phyloP scores from a whole-genome alignment of 1,140 invertebrate species.

The Ips typographus region DNA sequence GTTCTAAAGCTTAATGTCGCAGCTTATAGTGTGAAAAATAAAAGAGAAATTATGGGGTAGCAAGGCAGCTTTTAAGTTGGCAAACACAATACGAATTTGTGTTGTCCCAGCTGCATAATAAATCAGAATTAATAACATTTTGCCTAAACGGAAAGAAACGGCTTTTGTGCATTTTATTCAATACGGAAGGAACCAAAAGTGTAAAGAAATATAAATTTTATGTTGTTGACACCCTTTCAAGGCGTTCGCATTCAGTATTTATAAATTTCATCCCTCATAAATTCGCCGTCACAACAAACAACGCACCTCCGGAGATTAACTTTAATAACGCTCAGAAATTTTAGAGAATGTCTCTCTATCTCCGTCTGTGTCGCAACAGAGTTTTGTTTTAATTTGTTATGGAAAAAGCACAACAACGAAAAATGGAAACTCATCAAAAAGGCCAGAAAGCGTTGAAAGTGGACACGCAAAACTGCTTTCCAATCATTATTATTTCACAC shows the following conservation, averaged over 20 bases:
- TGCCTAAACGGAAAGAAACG: conserved; percentile 14
- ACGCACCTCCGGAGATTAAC: conserved; percentile 15
- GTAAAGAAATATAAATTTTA: conserved; percentile 20
- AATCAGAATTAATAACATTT: conserved; percentile 19
- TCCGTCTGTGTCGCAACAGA: no score
- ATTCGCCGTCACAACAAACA: conserved; percentile 13
- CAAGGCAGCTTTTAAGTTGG: not conserved
- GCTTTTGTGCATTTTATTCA: conserved; percentile 15
- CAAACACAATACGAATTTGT: conserved; percentile 6
- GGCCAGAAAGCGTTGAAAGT: conserved; percentile 8
- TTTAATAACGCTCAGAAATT: conserved; percentile 14
- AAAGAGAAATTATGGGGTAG: not conserved
- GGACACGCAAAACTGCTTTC: conserved; percentile 22
- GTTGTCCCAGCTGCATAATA: conserved; percentile 12
- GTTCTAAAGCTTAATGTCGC: no score
- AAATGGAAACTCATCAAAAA: not conserved
- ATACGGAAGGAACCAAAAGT: conserved; percentile 22
- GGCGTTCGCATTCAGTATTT: conserved; percentile 23
- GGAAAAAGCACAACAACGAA: no score
- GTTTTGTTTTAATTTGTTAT: no score
- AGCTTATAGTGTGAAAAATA: no score
- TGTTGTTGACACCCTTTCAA: conserved; percentile 17
- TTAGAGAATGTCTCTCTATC: not conserved
- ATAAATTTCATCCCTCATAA: conserved; percentile 22
- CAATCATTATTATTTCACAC: conserved; percentile 27